Base-by-base conservation (phyloP, 2,888 invertebrate genomes). In the Ectobius pallidus region DNA sequence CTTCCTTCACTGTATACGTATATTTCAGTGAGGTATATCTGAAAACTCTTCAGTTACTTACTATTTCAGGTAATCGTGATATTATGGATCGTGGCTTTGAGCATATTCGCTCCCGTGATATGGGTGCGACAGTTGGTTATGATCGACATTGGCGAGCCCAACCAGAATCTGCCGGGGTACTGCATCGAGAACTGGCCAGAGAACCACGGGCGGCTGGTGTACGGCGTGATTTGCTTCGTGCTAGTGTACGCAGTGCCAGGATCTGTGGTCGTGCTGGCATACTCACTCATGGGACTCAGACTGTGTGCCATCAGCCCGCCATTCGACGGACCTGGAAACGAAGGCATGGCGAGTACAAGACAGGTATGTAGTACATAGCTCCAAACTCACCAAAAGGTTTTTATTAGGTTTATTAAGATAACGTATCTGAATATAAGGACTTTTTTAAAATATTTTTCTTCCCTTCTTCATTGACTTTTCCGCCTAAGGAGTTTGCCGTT, bases 171-270 rank as follows among this genome's bases (percentile, higher is more conserved):
- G 20, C 63, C 44, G 25, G 61, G 52, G n/a, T 72, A 89, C 78
- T 92, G 92, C 79, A 85, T 86, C 0, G 92, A 92, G 79, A 86
- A 88, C 75, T 91, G 91, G 87, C 84, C 42, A 3, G 73, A 58
- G 16, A 58, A 55, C n/a, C 42, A 69, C 4, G 69, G 55, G 11
- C 42, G 72, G 9, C 49, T 70, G 27, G 58, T 67, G 22, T 90
- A 71, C 77, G 92, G 92, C 11, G 84, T 88, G 0, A 87, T 89
- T 78, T 90, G 90, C 79, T 93, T 93, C 79, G 84, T 90, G 1
- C 85, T 92, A n/a, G 91, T 93, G 44, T 93, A 93, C 79, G 90
- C 91, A 0, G 84, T 92, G 16, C 93, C 93, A 3, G 92, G 92
- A 0, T 78, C 79, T 32, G 80, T 84, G 1, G 84, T 85, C 3